Conservation (phyloP, 2,888 invertebrate species). For the Hofmannophila pseudospretella region DNA sequence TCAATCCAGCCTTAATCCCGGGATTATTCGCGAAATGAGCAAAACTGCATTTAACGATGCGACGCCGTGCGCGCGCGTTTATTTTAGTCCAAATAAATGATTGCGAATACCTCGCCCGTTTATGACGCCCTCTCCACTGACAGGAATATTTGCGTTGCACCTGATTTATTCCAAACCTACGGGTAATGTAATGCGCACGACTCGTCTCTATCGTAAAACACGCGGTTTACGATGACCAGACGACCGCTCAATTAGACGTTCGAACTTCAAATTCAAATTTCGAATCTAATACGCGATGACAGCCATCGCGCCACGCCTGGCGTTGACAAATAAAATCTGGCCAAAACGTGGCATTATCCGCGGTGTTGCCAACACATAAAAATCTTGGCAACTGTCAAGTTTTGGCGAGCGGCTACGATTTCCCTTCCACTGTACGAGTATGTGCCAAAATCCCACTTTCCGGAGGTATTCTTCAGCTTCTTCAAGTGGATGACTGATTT, state of each 20-base stretch:
- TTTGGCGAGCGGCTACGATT: slow-evolving; percentile 23
- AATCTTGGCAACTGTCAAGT: slow-evolving; percentile 26
- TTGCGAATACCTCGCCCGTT: slow-evolving; percentile 42
- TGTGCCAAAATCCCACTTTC: slow-evolving; percentile 30
- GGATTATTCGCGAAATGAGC: slow-evolving; percentile 55
- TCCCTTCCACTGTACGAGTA: slow-evolving; percentile 24
- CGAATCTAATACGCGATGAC: slow-evolving; percentile 19
- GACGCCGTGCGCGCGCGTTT: slow-evolving; percentile 33
- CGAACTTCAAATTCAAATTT: slow-evolving; percentile 24
- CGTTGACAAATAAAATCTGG: slow-evolving; percentile 21
- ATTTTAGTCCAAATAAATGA: slow-evolving; percentile 51
- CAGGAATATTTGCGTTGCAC: slow-evolving; percentile 59
- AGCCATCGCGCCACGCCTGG: slow-evolving; percentile 9
- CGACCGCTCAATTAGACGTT: slow-evolving; percentile 44
- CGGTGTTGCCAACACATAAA: slow-evolving; percentile 30
- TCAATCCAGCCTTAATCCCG: slow-evolving; percentile 58
- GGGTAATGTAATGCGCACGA: slow-evolving; percentile 24
- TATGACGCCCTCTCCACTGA: slow-evolving; percentile 53
- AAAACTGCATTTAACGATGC: slow-evolving; percentile 58
- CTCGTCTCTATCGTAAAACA: slow-evolving; percentile 46
- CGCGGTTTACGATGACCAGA: slow-evolving; percentile 39
- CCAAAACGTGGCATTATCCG: slow-evolving; percentile 23
- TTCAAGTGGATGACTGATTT: slow-evolving; percentile 3
- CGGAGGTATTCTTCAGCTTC: slow-evolving; percentile 14
- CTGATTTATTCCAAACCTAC: slow-evolving; percentile 57